Conservation (phyloP, 64 coral and sea anemone species). For the Anthopleura sola region DNA sequence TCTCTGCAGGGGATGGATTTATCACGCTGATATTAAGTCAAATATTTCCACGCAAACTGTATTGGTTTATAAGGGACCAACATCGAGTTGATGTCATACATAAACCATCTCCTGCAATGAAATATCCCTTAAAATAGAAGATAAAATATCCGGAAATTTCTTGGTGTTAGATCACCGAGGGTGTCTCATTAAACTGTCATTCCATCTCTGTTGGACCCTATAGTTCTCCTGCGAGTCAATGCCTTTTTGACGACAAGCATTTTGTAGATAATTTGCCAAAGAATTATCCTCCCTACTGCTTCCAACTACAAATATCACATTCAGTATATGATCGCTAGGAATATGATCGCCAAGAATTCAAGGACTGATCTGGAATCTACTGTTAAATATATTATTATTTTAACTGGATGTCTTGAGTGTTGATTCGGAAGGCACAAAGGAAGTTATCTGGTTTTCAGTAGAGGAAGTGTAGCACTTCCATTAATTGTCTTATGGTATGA, state of each 20-base stretch:
- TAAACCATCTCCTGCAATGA: background rate
- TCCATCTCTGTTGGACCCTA: conserved; percentile 2
- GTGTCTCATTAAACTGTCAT: conserved; percentile 30
- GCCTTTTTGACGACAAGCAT: conserved; percentile 24
- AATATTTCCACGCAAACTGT: conserved; percentile 6
- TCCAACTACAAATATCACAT: background rate
- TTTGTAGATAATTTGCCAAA: conserved; percentile 41
- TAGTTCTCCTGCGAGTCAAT: conserved; percentile 20
- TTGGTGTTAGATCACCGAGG: background rate
- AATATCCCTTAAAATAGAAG: conserved; percentile 4
- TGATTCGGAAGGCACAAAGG: background rate
- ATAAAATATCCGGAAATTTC: conserved; percentile 7
- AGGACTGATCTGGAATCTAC: no score
- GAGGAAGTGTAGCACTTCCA: background rate
- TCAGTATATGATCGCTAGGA: background rate
- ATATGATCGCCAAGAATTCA: no score
- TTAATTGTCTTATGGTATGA: background rate
- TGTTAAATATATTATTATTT: no score
- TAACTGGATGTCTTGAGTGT: background rate
- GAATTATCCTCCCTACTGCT: background rate
- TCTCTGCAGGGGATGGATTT: background rate
- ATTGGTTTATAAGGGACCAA: background rate
- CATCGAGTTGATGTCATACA: background rate
- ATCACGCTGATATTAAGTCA: background rate
- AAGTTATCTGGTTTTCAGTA: background rate